Percentiles rank a stretch among this genome's conserved stretches.
phyloP scores from a whole-genome alignment of 2,113 vertebrate species.

The Gymnarchus niloticus region DNA sequence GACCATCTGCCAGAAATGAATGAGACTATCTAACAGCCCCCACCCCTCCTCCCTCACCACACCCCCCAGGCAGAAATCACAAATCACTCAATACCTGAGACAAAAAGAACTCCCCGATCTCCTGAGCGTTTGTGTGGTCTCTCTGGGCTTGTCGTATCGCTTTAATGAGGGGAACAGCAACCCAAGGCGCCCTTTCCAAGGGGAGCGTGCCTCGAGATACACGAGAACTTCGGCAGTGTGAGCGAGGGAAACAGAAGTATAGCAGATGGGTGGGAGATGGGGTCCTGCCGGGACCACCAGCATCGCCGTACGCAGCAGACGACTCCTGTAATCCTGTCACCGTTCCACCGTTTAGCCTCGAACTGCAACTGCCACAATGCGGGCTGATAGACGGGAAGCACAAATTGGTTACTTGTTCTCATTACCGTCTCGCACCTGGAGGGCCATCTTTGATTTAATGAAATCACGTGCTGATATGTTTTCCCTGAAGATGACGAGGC shows the following conservation, averaged over 20 bases:
- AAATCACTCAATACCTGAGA: slow-evolving; percentile 17
- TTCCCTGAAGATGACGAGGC: slow-evolving; percentile 36
- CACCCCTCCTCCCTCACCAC: background rate
- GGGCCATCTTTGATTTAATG: slow-evolving; percentile 63
- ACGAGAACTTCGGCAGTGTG: slow-evolving; percentile 41
- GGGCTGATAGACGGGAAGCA: too few relatives aligned
- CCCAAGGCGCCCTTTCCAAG: slow-evolving; percentile 18
- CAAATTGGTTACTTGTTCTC: background rate
- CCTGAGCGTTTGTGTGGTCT: slow-evolving; percentile 12
- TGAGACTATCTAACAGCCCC: background rate
- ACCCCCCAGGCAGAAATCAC: background rate
- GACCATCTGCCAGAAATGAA: slow-evolving; percentile 3
- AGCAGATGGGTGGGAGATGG: slow-evolving; percentile 4
- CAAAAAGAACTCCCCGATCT: background rate
- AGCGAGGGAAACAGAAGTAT: slow-evolving; percentile 46
- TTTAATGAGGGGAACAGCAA: slow-evolving; percentile 13
- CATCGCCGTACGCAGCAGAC: slow-evolving; percentile 60
- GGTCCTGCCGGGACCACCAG: slow-evolving; percentile 59
- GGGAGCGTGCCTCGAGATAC: slow-evolving; percentile 47
- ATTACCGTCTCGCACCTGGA: slow-evolving; percentile 48
- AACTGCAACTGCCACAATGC: slow-evolving; percentile 60
- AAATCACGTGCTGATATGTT: slow-evolving; percentile 57
- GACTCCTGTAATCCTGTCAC: slow-evolving; percentile 48
- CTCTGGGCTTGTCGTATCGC: background rate
- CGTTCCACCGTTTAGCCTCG: slow-evolving; percentile 57